Percentiles rank a stretch among this genome's conserved stretches.
Evolutionary conservation across 2,113 vertebrate genomes (phyloP).

Genomic region (Crotalus viridis): DNA sequence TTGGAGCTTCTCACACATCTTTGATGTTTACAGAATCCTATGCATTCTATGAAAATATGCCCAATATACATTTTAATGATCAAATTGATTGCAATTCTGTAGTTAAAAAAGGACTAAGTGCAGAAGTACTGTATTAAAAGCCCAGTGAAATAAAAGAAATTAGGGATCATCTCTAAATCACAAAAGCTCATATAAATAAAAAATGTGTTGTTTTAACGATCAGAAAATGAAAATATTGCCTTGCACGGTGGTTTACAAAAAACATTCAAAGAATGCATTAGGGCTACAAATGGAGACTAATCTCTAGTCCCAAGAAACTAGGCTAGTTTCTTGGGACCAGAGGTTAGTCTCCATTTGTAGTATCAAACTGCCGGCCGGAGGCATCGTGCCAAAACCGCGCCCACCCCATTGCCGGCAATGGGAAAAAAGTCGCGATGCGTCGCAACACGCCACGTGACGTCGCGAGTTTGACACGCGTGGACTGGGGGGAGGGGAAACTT

Average conservation of each 20-base stretch:
- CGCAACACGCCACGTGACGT: too few species aligned
- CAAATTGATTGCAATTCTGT: background rate
- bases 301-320: background rate
- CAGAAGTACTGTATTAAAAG: background rate
- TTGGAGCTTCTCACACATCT: background rate
- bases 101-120: background rate
- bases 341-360: too few species aligned
- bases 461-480: too few species aligned
- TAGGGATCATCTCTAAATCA: background rate
- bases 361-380: too few species aligned
- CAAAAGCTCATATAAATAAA: background rate
- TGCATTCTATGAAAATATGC: background rate
- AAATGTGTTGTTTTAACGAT: background rate
- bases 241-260: background rate
- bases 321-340: too few species aligned
- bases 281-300: background rate
- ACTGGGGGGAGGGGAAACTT: background rate
- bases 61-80: background rate
- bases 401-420: too few species aligned
- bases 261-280: background rate
- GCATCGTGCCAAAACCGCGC: too few species aligned
- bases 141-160: background rate
- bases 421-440: too few species aligned
- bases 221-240: background rate
- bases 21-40: background rate